These are phyloP conservation scores for Butorides virescens DNA, from an alignment of 2,113 vertebrate genomes.

Conservation along the genomic window DNA sequence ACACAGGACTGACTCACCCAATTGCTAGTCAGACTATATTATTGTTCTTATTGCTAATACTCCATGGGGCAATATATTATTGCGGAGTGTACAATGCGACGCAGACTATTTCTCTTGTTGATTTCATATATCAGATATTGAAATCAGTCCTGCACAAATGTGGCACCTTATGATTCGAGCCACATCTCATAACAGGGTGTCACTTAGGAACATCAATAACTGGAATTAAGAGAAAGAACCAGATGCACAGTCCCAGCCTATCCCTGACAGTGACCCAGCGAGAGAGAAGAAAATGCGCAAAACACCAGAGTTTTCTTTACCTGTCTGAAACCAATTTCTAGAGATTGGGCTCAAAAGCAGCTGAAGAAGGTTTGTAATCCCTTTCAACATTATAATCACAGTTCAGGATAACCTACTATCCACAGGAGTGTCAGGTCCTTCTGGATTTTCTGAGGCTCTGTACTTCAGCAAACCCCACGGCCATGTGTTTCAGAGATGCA, in stretches of 20 bases:
- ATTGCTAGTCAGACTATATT: background rate
- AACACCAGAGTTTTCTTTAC: background rate
- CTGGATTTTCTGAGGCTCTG: background rate
- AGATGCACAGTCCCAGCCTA: background rate
- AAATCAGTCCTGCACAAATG: conserved; percentile 19
- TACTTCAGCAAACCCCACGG: background rate
- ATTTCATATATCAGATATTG: conserved; percentile 31
- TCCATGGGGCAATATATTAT: background rate
- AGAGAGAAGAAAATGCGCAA: background rate
- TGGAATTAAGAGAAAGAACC: background rate
- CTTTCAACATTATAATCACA: background rate
- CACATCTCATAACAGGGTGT: conserved; percentile 35
- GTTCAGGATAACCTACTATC: background rate
- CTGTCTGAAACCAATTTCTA: background rate
- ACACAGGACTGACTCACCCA: background rate
- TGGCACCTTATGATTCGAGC: conserved; percentile 12
- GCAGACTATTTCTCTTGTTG: conserved; percentile 21
- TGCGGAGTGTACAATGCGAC: background rate
- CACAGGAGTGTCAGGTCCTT: background rate
- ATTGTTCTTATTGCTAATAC: conserved; percentile 34
- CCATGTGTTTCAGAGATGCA: background rate
- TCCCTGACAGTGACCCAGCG: background rate
- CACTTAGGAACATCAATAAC: conserved; percentile 33
- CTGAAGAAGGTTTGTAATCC: background rate
- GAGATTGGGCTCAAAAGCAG: background rate